Evolutionary conservation across 2,797 vertebrate species (phyloP).

Genomic region (Sarcoramphus papa): DNA sequence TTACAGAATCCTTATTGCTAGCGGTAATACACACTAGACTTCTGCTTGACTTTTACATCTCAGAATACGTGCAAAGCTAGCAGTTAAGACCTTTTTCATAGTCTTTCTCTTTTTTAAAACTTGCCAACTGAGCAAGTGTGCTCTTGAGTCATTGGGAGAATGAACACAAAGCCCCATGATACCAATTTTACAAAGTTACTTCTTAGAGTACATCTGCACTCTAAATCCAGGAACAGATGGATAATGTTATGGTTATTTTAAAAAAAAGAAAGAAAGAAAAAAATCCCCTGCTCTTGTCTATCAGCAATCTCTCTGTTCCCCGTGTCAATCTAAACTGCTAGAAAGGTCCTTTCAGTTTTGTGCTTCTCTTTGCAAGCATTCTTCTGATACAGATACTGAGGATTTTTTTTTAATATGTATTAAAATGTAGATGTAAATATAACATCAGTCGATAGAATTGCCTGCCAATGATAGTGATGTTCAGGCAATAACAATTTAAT

Average conservation of each 20-base stretch:
- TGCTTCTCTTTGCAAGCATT: not conserved
- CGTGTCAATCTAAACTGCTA: not conserved
- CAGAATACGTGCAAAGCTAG: not conserved
- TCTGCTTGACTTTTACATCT: not conserved
- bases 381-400: not conserved
- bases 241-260: not conserved
- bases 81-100: not conserved
- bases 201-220: slow-evolving; percentile 7
- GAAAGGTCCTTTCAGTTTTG: not conserved
- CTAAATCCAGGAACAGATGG: slow-evolving; percentile 42
- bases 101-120: not conserved
- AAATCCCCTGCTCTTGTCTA: not conserved
- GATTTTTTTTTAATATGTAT: not conserved
- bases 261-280: not conserved
- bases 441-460: not conserved
- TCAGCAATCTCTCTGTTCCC: not conserved
- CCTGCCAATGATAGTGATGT: not conserved
- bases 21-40: not conserved
- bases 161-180: not conserved
- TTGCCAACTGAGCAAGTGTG: not conserved
- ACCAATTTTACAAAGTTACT: not conserved
- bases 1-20: not conserved
- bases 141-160: not conserved
- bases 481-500: not conserved
- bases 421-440: not conserved